Evolutionary conservation across 1,140 invertebrate species (phyloP).

Genomic region (Listronotus oregonensis): DNA sequence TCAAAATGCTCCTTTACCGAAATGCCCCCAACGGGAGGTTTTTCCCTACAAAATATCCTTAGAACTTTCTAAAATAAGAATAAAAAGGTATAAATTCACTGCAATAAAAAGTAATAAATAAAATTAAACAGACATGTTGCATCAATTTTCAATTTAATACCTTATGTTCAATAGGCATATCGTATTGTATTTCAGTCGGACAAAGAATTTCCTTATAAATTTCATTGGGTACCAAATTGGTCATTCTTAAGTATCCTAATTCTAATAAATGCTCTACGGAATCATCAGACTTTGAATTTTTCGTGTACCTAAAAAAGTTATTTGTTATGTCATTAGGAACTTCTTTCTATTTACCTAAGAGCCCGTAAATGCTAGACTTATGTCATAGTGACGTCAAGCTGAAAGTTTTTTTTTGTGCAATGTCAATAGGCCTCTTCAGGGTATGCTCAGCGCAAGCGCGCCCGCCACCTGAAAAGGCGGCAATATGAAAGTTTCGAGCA

Average conservation of each 20-base stretch:
- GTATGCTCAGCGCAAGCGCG: too few species aligned
- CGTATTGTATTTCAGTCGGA: constrained; percentile 84
- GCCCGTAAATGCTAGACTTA: too few species aligned
- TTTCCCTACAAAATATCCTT: constrained; percentile 86
- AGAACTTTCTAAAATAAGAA: constrained; percentile 69
- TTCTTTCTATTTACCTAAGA: neutral
- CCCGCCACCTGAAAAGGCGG: too few species aligned
- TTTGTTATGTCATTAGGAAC: neutral
- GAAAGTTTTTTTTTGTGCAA: too few species aligned
- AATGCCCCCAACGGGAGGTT: constrained; percentile 93
- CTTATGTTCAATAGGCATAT: constrained; percentile 86
- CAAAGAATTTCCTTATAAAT: constrained; percentile 91
- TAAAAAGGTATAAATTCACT: neutral
- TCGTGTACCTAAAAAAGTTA: constrained; percentile 76
- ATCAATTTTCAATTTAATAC: too few species aligned
- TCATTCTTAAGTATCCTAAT: constrained; percentile 95
- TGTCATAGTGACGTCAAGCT: too few species aligned
- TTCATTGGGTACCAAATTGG: constrained; percentile 92
- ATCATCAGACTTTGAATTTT: constrained; percentile 95
- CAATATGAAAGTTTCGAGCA: too few species aligned
- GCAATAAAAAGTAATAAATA: neutral
- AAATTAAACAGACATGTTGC: constrained; percentile 1
- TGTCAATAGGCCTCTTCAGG: too few species aligned
- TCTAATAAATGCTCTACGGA: constrained; percentile 96
- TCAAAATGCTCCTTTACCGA: constrained; percentile 99